phyloP scores from a whole-genome alignment of 2,888 invertebrate species.

The Cancer borealis region DNA sequence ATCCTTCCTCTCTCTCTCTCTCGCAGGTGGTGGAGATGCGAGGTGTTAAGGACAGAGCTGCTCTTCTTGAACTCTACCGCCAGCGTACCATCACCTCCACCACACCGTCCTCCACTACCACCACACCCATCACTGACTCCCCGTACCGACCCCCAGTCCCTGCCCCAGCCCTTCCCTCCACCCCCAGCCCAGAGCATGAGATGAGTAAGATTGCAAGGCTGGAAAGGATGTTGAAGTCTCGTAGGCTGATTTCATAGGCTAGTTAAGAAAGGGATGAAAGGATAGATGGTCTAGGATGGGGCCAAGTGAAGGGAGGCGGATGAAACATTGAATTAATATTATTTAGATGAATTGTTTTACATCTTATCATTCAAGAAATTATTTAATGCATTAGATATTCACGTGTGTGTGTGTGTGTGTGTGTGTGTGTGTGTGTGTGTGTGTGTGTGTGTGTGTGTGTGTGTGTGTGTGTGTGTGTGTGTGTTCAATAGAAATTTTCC shows the following conservation, averaged over 20 bases:
- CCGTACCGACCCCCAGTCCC: not conserved
- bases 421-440: conserved; percentile 31
- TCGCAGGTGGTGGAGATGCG: conserved; percentile 75
- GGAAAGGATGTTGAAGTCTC: conserved; percentile 76
- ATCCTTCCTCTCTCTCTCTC: not conserved
- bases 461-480: conserved; percentile 1
- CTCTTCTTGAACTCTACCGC: conserved; percentile 74
- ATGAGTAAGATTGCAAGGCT: conserved; percentile 76
- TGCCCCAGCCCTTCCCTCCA: conserved; percentile 1
- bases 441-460: conserved; percentile 38
- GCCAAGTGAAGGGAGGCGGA: too few relatives aligned
- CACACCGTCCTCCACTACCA: not conserved
- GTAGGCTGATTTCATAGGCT: conserved; percentile 70
- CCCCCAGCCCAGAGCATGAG: conserved; percentile 73
- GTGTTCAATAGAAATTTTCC: not conserved
- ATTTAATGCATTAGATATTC: too few relatives aligned
- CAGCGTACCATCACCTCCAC: conserved; percentile 60
- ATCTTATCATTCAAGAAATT: too few relatives aligned
- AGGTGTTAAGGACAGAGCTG: conserved; percentile 75
- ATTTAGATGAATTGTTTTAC: too few relatives aligned
- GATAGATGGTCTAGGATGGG: not conserved
- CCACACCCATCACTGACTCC: conserved; percentile 36
- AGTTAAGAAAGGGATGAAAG: not conserved
- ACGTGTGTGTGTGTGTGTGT: not conserved
- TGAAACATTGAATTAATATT: too few relatives aligned